Conservation (phyloP, 1,140 invertebrate species). For the Drosophila bocki region DNA sequence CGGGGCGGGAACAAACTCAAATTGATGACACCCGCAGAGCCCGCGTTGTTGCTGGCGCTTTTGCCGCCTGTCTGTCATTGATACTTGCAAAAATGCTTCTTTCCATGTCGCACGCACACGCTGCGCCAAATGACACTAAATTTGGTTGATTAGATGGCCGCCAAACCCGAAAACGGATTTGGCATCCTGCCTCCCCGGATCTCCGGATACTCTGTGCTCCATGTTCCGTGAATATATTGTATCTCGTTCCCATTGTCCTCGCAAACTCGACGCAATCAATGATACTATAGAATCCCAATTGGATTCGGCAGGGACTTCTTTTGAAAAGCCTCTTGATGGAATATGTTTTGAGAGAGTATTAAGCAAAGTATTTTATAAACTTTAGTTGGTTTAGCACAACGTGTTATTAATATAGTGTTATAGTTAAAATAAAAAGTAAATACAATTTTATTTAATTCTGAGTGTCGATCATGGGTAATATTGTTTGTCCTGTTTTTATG, state of each 20-base stretch:
- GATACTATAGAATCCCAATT: constrained; percentile 8
- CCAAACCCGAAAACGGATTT: constrained; percentile 45
- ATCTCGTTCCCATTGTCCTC: constrained; percentile 11
- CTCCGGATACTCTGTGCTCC: neutral
- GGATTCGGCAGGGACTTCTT: neutral
- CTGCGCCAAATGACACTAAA: constrained; percentile 75
- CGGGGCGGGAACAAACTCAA: constrained; percentile 63
- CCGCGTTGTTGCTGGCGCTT: constrained; percentile 23
- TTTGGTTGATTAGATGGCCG: constrained; percentile 79
- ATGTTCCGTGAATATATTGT: constrained; percentile 11
- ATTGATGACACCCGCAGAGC: constrained; percentile 79
- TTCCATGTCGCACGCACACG: constrained; percentile 68
- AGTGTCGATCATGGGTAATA: neutral
- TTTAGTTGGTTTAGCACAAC: neutral
- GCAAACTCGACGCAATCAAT: constrained; percentile 19
- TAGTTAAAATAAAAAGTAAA: no score
- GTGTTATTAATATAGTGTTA: neutral
- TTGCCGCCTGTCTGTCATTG: constrained; percentile 56
- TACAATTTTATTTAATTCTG: no score
- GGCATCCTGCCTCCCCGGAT: neutral
- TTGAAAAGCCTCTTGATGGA: neutral
- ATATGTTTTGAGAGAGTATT: neutral
- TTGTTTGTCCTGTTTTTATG: neutral
- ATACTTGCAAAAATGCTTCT: constrained; percentile 66
- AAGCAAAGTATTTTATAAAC: neutral